Evolutionary conservation across 2,888 invertebrate genomes (phyloP).

Genomic region (Cantharis flavilabris): DNA sequence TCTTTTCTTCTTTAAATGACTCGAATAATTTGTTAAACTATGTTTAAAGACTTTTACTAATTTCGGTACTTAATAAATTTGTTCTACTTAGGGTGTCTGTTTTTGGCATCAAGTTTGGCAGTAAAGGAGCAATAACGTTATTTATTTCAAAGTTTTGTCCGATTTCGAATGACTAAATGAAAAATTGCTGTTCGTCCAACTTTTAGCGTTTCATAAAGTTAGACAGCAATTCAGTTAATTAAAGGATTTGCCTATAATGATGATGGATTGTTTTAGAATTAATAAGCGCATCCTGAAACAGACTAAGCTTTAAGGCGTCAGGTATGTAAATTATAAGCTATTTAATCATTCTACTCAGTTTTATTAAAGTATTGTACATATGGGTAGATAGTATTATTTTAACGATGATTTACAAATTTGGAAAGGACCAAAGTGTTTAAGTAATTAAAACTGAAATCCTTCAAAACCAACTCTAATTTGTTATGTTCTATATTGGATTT

Average conservation of each 20-base stretch:
- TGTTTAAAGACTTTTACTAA: background rate
- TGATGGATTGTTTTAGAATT: slow-evolving; percentile 48
- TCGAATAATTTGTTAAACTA: background rate
- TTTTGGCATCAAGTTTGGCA: background rate
- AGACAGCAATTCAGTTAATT: slow-evolving; percentile 48
- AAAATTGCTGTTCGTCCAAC: slow-evolving; percentile 41
- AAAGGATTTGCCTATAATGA: slow-evolving; percentile 48
- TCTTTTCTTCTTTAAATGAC: background rate
- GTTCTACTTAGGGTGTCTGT: background rate
- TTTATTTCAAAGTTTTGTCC: slow-evolving; percentile 16
- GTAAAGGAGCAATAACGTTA: background rate
- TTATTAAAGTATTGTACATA: slow-evolving; percentile 5
- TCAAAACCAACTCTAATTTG: background rate
- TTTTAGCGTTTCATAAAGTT: slow-evolving; percentile 45
- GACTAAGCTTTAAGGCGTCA: slow-evolving; percentile 24
- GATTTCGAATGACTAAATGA: slow-evolving; percentile 32
- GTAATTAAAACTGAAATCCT: background rate
- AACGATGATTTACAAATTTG: background rate
- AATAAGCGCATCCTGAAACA: slow-evolving; percentile 40
- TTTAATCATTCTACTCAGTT: slow-evolving; percentile 20
- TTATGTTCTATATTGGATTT: background rate
- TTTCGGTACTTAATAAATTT: background rate
- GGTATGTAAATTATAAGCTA: slow-evolving; percentile 18
- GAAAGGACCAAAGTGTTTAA: background rate
- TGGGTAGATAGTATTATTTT: background rate